Percentiles rank a stretch among this genome's conserved stretches.
Conservation (phyloP, 92 coral and sea anemone genomes). For the Ricordea florida region DNA sequence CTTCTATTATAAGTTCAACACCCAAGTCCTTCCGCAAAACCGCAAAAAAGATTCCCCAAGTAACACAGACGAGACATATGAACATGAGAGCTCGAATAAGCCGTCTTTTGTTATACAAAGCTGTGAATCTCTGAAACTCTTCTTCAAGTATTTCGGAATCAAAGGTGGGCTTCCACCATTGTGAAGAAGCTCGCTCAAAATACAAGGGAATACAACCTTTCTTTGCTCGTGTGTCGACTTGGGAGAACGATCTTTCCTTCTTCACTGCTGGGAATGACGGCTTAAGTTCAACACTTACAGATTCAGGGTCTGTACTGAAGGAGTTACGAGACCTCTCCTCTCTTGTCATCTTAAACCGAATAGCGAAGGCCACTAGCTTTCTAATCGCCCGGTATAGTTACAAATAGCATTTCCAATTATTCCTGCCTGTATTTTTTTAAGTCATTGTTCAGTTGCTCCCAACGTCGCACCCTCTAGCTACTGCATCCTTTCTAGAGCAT, state of each 20-base stretch:
- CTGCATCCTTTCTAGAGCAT: not conserved
- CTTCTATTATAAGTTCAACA: conserved; percentile 65
- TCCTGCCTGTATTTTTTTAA: not conserved
- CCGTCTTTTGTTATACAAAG: conserved; percentile 85
- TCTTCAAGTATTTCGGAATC: conserved; percentile 95
- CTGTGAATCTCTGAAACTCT: conserved; percentile 95
- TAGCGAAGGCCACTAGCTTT: conserved; percentile 35
- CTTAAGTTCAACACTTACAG: conserved; percentile 71
- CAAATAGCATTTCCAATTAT: not conserved
- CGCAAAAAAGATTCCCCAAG: conserved; percentile 95
- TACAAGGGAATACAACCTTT: conserved; percentile 98
- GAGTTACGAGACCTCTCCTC: conserved; percentile 63
- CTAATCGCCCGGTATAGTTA: conserved; percentile 13
- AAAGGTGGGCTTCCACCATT: conserved; percentile 97
- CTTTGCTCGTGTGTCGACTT: conserved; percentile 97
- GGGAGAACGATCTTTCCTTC: conserved; percentile 98
- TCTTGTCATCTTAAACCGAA: conserved; percentile 45
- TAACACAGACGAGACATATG: conserved; percentile 70
- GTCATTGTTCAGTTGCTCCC: conserved; percentile 17
- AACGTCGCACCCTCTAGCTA: not conserved
- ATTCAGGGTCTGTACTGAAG: conserved; percentile 81
- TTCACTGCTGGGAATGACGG: conserved; percentile 72
- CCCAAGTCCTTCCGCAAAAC: conserved; percentile 42
- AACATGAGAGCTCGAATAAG: conserved; percentile 84
- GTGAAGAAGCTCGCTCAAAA: conserved; percentile 99